phyloP scores from a whole-genome alignment of 2,797 vertebrate species.

The Amblyopsis hoosieri region DNA sequence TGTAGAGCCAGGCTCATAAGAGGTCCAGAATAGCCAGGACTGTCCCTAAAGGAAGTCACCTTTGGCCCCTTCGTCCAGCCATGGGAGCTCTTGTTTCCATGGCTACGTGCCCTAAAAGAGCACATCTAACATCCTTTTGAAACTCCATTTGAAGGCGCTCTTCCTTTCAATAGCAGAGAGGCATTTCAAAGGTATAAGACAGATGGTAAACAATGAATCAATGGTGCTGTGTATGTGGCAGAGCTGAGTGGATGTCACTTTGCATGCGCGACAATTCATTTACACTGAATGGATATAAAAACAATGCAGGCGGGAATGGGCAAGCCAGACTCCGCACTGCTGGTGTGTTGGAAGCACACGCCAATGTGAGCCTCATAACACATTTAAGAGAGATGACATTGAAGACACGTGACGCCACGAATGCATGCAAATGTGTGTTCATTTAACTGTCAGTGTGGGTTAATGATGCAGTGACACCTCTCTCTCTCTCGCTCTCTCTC shows the following conservation, averaged over 20 bases:
- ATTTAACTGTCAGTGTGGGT: background rate
- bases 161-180: constrained; percentile 1
- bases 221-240: too few relatives aligned
- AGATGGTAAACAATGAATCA: too few relatives aligned
- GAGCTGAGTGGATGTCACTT: too few relatives aligned
- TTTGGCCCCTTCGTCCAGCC: constrained; percentile 33
- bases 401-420: background rate
- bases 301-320: too few relatives aligned
- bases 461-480: constrained; percentile 28
- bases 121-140: constrained; percentile 19
- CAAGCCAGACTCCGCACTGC: background rate
- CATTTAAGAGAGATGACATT: too few relatives aligned
- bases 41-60: constrained; percentile 33
- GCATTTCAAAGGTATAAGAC: background rate
- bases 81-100: constrained; percentile 7
- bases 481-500: background rate
- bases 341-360: background rate
- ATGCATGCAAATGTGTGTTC: background rate
- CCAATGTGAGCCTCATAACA: too few relatives aligned
- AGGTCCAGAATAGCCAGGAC: constrained; percentile 12
- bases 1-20: constrained; percentile 22
- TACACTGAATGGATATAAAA: too few relatives aligned
- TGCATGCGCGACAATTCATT: too few relatives aligned
- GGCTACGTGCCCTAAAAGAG: background rate
- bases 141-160: background rate